Evolutionary conservation across 2,797 vertebrate species (phyloP).

Genomic region (Coendou prehensilis): DNA sequence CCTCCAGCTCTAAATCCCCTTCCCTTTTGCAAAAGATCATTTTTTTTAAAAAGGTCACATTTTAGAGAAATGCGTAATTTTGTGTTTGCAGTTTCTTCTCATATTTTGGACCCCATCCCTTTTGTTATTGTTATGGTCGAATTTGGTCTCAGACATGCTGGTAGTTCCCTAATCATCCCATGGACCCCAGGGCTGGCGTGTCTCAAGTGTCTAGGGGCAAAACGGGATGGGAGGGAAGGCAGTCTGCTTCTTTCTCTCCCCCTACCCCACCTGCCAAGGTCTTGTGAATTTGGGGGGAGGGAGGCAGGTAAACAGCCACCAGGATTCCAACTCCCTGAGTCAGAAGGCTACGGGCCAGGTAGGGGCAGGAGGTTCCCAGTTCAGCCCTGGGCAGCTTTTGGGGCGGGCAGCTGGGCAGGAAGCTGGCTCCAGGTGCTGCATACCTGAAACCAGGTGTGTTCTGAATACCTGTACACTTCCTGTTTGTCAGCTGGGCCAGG

Average conservation of each 20-base stretch:
- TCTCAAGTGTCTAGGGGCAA: conserved; percentile 52
- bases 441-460: conserved; percentile 76
- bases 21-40: neutral
- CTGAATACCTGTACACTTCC: conserved; percentile 45
- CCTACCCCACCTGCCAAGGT: neutral
- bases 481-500: conserved; percentile 58
- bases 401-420: neutral
- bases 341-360: conserved; percentile 29
- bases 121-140: neutral
- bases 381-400: neutral
- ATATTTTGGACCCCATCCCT: neutral
- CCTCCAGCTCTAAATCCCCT: neutral
- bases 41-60: neutral
- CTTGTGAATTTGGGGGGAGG: neutral
- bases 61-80: neutral
- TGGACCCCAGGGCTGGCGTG: conserved; percentile 86
- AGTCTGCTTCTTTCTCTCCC: too few species aligned
- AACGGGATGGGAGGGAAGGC: neutral
- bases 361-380: conserved; percentile 44
- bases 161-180: neutral
- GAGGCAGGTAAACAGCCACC: neutral
- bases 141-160: conserved; percentile 3
- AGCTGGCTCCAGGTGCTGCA: neutral
- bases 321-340: conserved; percentile 71
- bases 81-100: neutral